Percentiles rank a stretch among this genome's conserved stretches.
Conservation (phyloP, 2,797 vertebrate species). For the Halcyon smyrnensis region DNA sequence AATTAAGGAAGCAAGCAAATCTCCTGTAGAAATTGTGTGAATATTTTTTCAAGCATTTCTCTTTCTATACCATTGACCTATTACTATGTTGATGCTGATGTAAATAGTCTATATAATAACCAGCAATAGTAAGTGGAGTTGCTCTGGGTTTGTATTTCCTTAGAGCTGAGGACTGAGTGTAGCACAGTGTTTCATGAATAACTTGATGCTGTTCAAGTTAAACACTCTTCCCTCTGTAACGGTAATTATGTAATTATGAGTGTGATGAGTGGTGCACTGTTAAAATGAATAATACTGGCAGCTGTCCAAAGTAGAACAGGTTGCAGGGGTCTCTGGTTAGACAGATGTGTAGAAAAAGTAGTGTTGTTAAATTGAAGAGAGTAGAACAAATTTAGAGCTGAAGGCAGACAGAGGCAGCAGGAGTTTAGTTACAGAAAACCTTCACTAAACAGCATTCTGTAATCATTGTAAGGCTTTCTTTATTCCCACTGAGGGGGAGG, state of each 20-base stretch:
- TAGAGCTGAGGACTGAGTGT: neutral
- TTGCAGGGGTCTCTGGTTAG: neutral
- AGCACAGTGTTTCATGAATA: neutral
- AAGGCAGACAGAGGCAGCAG: neutral
- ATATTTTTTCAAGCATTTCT: neutral
- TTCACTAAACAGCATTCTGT: neutral
- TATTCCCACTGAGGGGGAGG: neutral
- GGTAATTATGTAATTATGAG: neutral
- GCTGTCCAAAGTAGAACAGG: neutral
- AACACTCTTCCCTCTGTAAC: neutral
- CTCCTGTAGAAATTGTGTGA: neutral
- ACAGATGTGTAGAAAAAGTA: neutral
- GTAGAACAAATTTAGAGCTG: neutral
- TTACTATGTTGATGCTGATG: neutral
- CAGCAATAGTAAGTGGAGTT: neutral
- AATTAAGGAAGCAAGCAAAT: neutral
- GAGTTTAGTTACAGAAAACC: neutral
- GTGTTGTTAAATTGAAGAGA: neutral
- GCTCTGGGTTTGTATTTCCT: neutral
- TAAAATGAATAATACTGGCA: neutral
- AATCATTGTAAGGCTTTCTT: neutral
- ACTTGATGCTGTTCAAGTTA: neutral
- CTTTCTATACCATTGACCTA: neutral
- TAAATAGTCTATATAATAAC: neutral
- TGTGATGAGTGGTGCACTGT: neutral